Percentiles rank a stretch among this genome's conserved stretches.
These are phyloP conservation scores for Epsilonema sp. DNA, from an alignment of 2,888 invertebrate genomes.

Conservation along the genomic window DNA sequence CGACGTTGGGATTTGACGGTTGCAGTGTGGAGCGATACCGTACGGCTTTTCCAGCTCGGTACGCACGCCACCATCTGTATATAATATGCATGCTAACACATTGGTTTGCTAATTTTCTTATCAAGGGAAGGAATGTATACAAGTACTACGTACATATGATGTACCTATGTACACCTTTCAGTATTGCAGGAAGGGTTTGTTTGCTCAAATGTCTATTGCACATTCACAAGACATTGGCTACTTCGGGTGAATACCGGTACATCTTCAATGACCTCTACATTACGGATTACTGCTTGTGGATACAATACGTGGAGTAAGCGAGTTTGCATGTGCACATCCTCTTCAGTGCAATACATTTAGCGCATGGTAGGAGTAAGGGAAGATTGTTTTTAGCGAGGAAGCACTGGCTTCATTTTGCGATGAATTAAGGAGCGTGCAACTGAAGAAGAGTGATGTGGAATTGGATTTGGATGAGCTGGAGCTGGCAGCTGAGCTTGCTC, in stretches of 20 bases:
- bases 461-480: conserved; percentile 38
- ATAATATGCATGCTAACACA: too few relatives aligned
- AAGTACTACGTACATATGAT: not conserved
- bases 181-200: conserved; percentile 39
- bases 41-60: conserved; percentile 44
- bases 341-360: too few relatives aligned
- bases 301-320: conserved; percentile 39
- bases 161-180: not conserved
- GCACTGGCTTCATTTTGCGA: conserved; percentile 29
- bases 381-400: conserved; percentile 29
- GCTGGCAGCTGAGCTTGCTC: too few relatives aligned
- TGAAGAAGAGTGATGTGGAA: conserved; percentile 37
- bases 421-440: conserved; percentile 31
- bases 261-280: conserved; percentile 67
- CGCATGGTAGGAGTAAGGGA: too few relatives aligned
- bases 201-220: conserved; percentile 53
- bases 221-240: conserved; percentile 45
- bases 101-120: too few relatives aligned
- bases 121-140: too few relatives aligned
- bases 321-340: not conserved
- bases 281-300: conserved; percentile 62
- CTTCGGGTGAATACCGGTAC: conserved; percentile 46
- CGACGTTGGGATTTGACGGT: conserved; percentile 51
- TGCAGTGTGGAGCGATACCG: conserved; percentile 48
- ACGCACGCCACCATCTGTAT: too few relatives aligned